These are phyloP conservation scores for Lepidochrysops patricia DNA, from an alignment of 2,888 invertebrate species.

Conservation along the genomic window DNA sequence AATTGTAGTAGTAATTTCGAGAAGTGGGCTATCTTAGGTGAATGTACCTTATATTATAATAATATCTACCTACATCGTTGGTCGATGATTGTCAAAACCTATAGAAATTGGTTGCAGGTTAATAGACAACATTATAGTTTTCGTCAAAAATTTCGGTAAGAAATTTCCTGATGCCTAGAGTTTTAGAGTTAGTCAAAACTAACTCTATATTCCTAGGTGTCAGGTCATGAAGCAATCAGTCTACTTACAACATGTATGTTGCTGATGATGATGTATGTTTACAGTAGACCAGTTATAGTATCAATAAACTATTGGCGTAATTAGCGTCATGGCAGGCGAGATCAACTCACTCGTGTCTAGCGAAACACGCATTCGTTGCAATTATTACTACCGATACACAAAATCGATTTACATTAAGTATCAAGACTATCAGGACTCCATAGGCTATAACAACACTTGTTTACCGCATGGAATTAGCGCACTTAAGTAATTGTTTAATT, in stretches of 20 bases:
- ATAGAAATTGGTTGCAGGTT: no score
- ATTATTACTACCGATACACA: slow-evolving; percentile 16
- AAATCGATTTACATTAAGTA: slow-evolving; percentile 13
- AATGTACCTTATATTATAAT: no score
- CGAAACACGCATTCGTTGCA: slow-evolving; percentile 25
- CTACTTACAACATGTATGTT: neutral
- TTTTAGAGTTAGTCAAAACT: no score
- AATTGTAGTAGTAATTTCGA: no score
- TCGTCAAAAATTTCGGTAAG: no score
- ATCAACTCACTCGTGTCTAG: slow-evolving; percentile 30
- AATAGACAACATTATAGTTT: no score
- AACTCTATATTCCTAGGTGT: no score
- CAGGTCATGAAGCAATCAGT: no score
- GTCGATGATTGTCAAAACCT: no score
- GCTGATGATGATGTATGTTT: neutral
- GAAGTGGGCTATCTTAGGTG: no score
- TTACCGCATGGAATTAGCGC: slow-evolving; percentile 27
- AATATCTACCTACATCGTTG: no score
- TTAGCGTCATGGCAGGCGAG: slow-evolving; percentile 50
- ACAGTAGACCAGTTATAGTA: slow-evolving; percentile 20
- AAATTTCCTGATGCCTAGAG: no score
- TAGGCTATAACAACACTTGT: slow-evolving; percentile 22
- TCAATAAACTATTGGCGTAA: slow-evolving; percentile 50
- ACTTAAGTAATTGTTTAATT: slow-evolving; percentile 21
- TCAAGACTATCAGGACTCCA: neutral